Evolutionary conservation across 2,113 vertebrate species (phyloP).

Genomic region (Arvicanthis niloticus): DNA sequence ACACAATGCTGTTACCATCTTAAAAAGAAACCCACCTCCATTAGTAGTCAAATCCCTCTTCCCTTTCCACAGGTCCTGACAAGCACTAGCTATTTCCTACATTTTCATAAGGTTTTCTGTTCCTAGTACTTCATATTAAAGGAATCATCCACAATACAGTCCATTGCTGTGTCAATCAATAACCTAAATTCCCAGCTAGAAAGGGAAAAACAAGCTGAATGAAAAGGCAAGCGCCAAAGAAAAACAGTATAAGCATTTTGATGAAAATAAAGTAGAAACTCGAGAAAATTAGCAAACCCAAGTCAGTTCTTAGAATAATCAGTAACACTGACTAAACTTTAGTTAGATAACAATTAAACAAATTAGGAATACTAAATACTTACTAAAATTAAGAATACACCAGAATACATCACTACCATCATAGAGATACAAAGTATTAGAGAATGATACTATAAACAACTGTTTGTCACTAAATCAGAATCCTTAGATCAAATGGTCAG

Average conservation of each 20-base stretch:
- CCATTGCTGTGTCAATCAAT: not conserved
- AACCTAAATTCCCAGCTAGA: not conserved
- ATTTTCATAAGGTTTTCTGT: not conserved
- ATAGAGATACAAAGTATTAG: not conserved
- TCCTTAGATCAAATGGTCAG: not conserved
- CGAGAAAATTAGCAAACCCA: not conserved
- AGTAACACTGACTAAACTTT: not conserved
- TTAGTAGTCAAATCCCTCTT: not conserved
- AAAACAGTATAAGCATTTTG: not conserved
- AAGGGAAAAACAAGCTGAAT: constrained; percentile 23
- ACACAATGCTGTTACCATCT: not conserved
- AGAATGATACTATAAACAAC: not conserved
- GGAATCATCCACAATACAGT: not conserved
- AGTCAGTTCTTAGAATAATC: not conserved
- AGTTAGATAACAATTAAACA: not conserved
- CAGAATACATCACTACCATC: not conserved
- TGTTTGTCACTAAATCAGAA: too few species aligned
- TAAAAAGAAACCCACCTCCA: not conserved
- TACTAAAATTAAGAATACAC: not conserved
- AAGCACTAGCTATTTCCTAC: not conserved
- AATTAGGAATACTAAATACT: too few species aligned
- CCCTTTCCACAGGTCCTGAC: not conserved
- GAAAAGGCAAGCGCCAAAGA: not conserved
- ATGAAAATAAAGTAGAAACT: not conserved
- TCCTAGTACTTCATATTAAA: not conserved